Evolutionary conservation across 2,113 vertebrate species (phyloP), one percentile per base, ranked within the genome.

Genomic region (Agapornis roseicollis): DNA sequence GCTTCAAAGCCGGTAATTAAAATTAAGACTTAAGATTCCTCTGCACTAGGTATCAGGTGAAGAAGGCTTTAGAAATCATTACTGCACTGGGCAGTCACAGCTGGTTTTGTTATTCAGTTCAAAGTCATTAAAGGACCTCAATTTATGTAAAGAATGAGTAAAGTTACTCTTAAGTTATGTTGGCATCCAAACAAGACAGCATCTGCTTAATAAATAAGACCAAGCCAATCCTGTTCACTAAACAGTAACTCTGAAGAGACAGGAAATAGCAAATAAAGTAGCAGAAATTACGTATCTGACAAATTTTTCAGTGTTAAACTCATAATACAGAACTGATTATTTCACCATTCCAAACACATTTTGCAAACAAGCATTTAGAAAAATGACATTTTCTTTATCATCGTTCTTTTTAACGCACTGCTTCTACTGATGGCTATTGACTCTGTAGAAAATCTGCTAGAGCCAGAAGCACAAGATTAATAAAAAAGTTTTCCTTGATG

Each of bases 401-500:
- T 60, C 3, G 2, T 78, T 94, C 72, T 73, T 46, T 82, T 79
- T 49, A 86, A 77, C 66, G 35, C 44, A 44, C 55, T 76, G 52
- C 22, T 87, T 69, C 49, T 49, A 52, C 52, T 80, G 61, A 73
- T 66, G 77, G 71, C 61, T 88, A 33, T 24, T 93, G 80, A 65
- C 55, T 60, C 24, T 47, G 35, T 49, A 72, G 80, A 61, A 85
- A 89, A 65, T 61, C 24, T 5, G 33, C 28, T 66, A 20, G 37
- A 81, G 58, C 88, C 86, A 72, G 33, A 85, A 84, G 63, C 93
- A 53, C 42, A 85, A 91, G 84, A 93, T 93, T 44, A 93, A 91
- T 90, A 72, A 77, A 88, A 97, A 77, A n/a, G n/a, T 49, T 82
- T 94, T 55, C 42, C 50, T 81, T 78, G 39, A 85, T 94, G 56